Evolutionary conservation across 2,113 vertebrate genomes (phyloP).

Genomic region (Pelvicachromis taeniatus): DNA sequence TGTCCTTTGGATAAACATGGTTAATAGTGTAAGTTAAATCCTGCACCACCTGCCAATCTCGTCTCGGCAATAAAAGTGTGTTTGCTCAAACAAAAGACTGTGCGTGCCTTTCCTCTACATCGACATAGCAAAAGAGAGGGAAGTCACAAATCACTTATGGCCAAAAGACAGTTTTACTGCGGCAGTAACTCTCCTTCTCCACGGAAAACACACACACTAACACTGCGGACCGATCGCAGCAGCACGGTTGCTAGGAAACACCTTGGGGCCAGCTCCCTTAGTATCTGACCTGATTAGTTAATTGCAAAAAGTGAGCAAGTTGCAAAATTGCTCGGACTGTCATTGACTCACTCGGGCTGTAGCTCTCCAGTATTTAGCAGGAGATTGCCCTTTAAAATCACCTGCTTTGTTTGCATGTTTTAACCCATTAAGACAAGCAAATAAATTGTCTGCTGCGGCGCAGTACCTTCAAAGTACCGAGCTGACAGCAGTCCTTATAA

Average conservation of each 20-base stretch:
- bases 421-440: not conserved
- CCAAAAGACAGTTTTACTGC: constrained; percentile 67
- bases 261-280: constrained; percentile 63
- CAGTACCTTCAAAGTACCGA: not conserved
- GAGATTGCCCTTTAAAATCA: not conserved
- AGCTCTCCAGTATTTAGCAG: constrained; percentile 1
- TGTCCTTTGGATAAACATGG: not conserved
- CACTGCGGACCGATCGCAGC: constrained; percentile 43
- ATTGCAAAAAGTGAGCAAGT: constrained; percentile 71
- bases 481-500: not conserved
- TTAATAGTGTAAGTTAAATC: not conserved
- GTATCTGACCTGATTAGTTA: constrained; percentile 77
- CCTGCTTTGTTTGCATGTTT: not conserved
- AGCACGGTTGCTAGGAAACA: constrained; percentile 78
- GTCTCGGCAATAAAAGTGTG: constrained; percentile 33
- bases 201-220: constrained; percentile 52
- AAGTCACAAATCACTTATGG: constrained; percentile 70
- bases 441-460: not conserved
- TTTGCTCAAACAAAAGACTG: constrained; percentile 55
- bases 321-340: constrained; percentile 37
- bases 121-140: constrained; percentile 50
- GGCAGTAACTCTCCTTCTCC: constrained; percentile 63
- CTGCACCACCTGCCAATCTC: constrained; percentile 44
- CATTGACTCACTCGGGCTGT: constrained; percentile 12
- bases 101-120: constrained; percentile 23